A percentile compares a stretch with the other conserved stretches of the same genome.
Conservation (phyloP, 2,797 vertebrate species). For the Rhyacichthys aspro region DNA sequence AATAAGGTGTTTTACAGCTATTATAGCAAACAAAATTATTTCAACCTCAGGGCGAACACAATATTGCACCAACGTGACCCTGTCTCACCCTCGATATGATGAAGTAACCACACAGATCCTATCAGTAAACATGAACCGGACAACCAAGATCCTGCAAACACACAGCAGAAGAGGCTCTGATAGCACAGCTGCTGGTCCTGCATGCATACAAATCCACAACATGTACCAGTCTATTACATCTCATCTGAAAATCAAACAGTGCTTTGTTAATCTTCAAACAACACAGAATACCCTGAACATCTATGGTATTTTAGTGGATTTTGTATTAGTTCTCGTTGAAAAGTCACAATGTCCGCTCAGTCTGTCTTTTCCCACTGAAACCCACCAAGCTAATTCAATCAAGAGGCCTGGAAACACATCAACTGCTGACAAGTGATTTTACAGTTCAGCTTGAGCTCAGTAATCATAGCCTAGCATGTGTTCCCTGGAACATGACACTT, state of each 20-base stretch:
- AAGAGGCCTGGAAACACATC: slow-evolving; percentile 69
- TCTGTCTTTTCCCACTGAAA: slow-evolving; percentile 62
- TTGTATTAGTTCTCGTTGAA: slow-evolving; percentile 9
- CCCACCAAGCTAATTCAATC: slow-evolving; percentile 79
- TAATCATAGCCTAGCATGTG: slow-evolving; percentile 76
- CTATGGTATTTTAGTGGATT: not conserved
- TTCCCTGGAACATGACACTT: slow-evolving; percentile 75
- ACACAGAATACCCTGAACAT: slow-evolving; percentile 13
- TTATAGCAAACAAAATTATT: slow-evolving; percentile 82
- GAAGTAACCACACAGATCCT: slow-evolving; percentile 74
- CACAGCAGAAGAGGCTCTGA: slow-evolving; percentile 50
- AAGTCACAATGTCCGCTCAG: slow-evolving; percentile 50
- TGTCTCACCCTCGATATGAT: slow-evolving; percentile 69
- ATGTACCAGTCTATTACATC: slow-evolving; percentile 1
- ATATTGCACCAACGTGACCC: slow-evolving; percentile 80
- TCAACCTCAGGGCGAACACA: slow-evolving; percentile 77
- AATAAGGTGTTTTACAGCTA: slow-evolving; percentile 83
- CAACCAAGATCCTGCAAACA: slow-evolving; percentile 58
- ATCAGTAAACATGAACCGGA: slow-evolving; percentile 76
- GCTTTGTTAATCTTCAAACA: slow-evolving; percentile 36
- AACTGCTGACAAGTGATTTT: slow-evolving; percentile 80
- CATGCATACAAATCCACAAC: slow-evolving; percentile 56
- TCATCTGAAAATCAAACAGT: slow-evolving; percentile 28
- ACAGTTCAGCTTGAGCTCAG: slow-evolving; percentile 70
- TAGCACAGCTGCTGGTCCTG: slow-evolving; percentile 47